Evolutionary conservation across 2,113 vertebrate genomes (phyloP).

Genomic region (Cinclus cinclus): DNA sequence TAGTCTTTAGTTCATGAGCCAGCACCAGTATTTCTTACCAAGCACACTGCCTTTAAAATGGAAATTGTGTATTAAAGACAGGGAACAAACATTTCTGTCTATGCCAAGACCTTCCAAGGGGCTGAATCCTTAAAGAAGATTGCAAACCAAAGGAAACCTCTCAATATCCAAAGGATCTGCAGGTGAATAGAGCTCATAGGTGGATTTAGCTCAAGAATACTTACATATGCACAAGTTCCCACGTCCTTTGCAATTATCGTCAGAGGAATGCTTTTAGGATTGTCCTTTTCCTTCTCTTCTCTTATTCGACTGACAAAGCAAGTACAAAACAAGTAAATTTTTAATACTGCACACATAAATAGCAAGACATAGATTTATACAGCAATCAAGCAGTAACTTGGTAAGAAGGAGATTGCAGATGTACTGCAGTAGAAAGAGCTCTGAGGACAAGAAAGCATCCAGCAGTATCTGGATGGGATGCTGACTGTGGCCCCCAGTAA

Average conservation of each 20-base stretch:
- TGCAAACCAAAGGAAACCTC: neutral
- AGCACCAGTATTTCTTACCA: neutral
- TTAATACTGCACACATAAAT: neutral
- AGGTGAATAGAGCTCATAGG: neutral
- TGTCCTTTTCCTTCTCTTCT: slow-evolving; percentile 90
- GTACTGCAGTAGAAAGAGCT: neutral
- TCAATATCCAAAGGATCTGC: neutral
- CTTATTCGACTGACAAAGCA: slow-evolving; percentile 82
- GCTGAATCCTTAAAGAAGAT: neutral
- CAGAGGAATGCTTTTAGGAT: slow-evolving; percentile 90
- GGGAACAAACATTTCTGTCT: neutral
- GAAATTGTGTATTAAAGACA: neutral
- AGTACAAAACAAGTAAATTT: slow-evolving; percentile 34
- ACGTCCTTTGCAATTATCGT: slow-evolving; percentile 93
- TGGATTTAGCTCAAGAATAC: slow-evolving; percentile 58
- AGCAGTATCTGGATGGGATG: neutral
- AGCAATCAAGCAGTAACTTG: neutral
- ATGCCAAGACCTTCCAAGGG: neutral
- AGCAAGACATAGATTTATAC: neutral
- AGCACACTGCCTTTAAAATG: neutral
- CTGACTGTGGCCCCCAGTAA: neutral
- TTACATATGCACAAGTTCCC: slow-evolving; percentile 90
- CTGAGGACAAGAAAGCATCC: neutral
- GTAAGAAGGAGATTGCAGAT: neutral
- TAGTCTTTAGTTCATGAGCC: neutral